phyloP scores from a whole-genome alignment of 2,888 invertebrate genomes.

The Therioaphis trifolii region DNA sequence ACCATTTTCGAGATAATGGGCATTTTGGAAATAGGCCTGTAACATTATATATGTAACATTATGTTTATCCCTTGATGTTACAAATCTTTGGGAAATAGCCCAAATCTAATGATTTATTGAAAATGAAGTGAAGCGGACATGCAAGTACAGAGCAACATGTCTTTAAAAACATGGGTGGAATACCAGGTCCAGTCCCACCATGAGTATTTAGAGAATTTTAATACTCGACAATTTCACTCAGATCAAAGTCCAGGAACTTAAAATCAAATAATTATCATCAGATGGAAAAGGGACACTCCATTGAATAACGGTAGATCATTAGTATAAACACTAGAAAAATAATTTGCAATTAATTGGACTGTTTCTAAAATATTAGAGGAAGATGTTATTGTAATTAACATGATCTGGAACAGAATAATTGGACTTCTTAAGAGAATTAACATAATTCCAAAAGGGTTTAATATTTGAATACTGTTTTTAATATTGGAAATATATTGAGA shows the following conservation, averaged over 20 bases:
- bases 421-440: constrained; percentile 7
- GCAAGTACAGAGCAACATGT: not conserved
- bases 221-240: constrained; percentile 20
- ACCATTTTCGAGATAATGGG: constrained; percentile 4
- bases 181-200: constrained; percentile 4
- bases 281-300: not conserved
- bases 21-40: constrained; percentile 18
- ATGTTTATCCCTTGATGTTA: constrained; percentile 11
- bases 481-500: not conserved
- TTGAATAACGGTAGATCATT: not conserved
- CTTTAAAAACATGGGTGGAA: constrained; percentile 29
- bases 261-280: constrained; percentile 12
- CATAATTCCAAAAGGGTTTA: too few relatives aligned
- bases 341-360: constrained; percentile 31
- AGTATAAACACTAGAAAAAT: constrained; percentile 4
- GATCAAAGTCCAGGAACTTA: constrained; percentile 24
- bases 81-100: constrained; percentile 24
- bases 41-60: too few relatives aligned
- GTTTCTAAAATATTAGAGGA: constrained; percentile 3
- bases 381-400: constrained; percentile 14
- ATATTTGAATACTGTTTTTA: not conserved
- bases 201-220: constrained; percentile 16
- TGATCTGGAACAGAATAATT: not conserved
- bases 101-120: constrained; percentile 16
- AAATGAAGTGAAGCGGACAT: not conserved